Evolutionary conservation across 1,140 invertebrate species (phyloP), one percentile per base, ranked within the genome.

Genomic region (Patella vulgata): DNA sequence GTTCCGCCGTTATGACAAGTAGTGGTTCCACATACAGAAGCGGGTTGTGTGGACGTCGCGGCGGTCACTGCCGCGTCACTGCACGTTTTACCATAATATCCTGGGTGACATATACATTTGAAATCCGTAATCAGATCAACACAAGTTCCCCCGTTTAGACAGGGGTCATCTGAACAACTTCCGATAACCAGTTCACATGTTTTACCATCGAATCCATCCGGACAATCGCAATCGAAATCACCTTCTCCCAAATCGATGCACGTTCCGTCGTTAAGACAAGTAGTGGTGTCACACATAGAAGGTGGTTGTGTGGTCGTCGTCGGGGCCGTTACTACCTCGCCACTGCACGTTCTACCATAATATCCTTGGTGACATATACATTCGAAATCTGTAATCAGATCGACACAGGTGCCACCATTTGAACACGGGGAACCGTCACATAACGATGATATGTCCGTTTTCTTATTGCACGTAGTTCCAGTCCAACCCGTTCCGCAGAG

Each of bases 81-180:
- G n/a, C 71, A 73, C 12, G 21, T 28, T 21, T 47, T 50, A 50
- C 94, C 94, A 27, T 89, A 90, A 68, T 47, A 77, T 23, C 66
- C 70, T 1, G 58, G 59, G 8, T 40, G 23, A 46, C 55, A 68
- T 27, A n/a, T 40, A 27, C 59, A 59, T 94, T 0, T 85, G n/a
- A n/a, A 58, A 36, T 36, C 33, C 30, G 63, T 52, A 14, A 56
- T 47, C 1, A 47, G 21, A 33, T 69, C 65, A 28, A 51, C 33
- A 59, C 78, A 80, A 19, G 44, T 52, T 11, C 44, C 65, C 4
- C 58, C 65, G 46, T 64, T 65, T 30, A 31, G 27, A 57, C 75
- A 77, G 4, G 72, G 70, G 17, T 42, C 88, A 43, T 91, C 96
- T 36, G 5, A 5, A 36, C 33, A 36, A 36, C 14, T 36, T 36